Evolutionary conservation across 2,113 vertebrate species (phyloP).

Genomic region (Colaptes auratus): DNA sequence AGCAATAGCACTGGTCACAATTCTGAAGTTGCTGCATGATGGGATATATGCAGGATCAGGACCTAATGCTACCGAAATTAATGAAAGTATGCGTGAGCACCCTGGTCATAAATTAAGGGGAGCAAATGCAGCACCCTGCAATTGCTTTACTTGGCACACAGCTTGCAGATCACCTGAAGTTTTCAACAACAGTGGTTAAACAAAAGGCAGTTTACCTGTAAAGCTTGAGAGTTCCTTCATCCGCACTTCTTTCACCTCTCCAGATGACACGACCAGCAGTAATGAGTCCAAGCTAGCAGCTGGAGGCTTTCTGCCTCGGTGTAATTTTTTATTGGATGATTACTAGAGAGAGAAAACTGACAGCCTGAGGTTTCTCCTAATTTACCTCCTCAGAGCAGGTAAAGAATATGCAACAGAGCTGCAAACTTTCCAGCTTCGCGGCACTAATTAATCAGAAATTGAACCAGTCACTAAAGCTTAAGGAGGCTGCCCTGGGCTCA

Average conservation of each 20-base stretch:
- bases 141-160: not conserved
- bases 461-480: not conserved
- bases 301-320: not conserved
- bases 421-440: not conserved
- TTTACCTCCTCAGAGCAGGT: not conserved
- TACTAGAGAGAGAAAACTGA: not conserved
- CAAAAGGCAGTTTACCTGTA: not conserved
- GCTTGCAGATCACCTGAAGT: not conserved
- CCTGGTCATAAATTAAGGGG: not conserved
- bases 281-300: not conserved
- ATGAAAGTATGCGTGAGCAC: not conserved
- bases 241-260: not conserved
- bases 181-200: not conserved
- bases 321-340: conserved; percentile 8
- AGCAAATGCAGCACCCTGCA: not conserved
- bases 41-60: not conserved
- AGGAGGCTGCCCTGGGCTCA: not conserved
- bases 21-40: not conserved
- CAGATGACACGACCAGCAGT: not conserved
- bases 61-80: not conserved
- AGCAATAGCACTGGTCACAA: not conserved
- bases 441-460: not conserved
- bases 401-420: not conserved
- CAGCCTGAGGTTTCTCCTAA: not conserved
- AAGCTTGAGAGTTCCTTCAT: not conserved